Percentiles rank a stretch among this genome's conserved stretches.
These are phyloP conservation scores for Vombatus ursinus DNA, from an alignment of 2,113 vertebrate genomes.

Conservation along the genomic window DNA sequence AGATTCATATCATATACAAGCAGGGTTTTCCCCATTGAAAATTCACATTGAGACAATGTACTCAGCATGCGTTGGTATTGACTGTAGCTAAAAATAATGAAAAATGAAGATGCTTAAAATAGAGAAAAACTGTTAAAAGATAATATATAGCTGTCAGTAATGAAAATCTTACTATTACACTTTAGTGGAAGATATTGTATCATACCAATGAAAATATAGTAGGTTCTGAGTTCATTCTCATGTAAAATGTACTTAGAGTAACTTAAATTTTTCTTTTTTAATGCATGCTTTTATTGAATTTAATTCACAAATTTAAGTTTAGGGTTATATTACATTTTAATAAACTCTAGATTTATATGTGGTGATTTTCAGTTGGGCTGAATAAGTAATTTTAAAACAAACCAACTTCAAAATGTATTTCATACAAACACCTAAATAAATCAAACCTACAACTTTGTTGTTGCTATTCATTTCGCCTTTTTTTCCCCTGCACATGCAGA, in stretches of 20 bases:
- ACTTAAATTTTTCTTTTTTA: slow-evolving; percentile 30
- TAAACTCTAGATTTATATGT: neutral
- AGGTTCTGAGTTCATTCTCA: slow-evolving; percentile 33
- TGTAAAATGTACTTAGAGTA: slow-evolving; percentile 44
- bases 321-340: neutral
- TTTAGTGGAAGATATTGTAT: neutral
- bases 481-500: slow-evolving; percentile 8
- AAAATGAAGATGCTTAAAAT: neutral
- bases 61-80: slow-evolving; percentile 98
- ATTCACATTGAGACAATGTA: slow-evolving; percentile 95
- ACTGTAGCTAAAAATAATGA: slow-evolving; percentile 85
- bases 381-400: neutral
- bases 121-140: neutral
- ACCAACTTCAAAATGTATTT: neutral
- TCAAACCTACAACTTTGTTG: slow-evolving; percentile 16
- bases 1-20: slow-evolving; percentile 99
- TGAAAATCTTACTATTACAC: neutral
- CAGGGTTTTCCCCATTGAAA: slow-evolving; percentile 98
- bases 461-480: slow-evolving; percentile 35
- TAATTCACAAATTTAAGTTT: slow-evolving; percentile 32
- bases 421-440: neutral
- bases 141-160: neutral
- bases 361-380: neutral
- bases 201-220: neutral
- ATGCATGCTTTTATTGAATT: neutral